Base-by-base conservation (phyloP, 1,140 invertebrate genomes). In the Conus ventricosus region DNA sequence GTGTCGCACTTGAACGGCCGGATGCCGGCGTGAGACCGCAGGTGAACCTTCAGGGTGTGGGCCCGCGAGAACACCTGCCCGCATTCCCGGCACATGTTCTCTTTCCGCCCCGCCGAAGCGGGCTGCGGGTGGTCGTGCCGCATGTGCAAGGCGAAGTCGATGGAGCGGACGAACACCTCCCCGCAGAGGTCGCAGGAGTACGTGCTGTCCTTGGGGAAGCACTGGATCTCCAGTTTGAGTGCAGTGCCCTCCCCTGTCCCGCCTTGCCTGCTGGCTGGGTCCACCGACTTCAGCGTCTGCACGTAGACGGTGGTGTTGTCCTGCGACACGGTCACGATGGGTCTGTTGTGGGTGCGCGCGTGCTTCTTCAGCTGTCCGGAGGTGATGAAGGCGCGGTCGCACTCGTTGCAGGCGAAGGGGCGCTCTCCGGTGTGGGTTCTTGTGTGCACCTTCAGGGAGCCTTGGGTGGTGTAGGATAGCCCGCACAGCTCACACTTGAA, bases 31-130 rank as follows among this genome's bases (percentile, higher is more conserved):
- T 99, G 98, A 80, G 98, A 98, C 87, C 97, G 96, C 88, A 97
- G 97, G 94, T 98, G 98, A 94, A 98, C 97, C 92, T 98, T 97
- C 88, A 98, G 95, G 83, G 98, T 98, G 8, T 97, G 97, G 94
- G 98, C 98, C 94, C 98, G 97, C 67, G 97, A 95, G 94, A 98
- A 98, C 94, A 97, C 97, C 94, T 98, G 98, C 78, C 97, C 97
- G 94, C 98, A 98, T 93, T 98, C 97, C 53, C 96, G 96, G 94
- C 98, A 98, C 93, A 97, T 97, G 82, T 84, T 84, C n/a, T 84
- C 82, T 23, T 55, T 81, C 5, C 6, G 20, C 7, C 6, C 96
- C 98, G 98, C 17, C 23, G 2, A 96, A 98, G 98, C 4, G 97
- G 97, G 93, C 98, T 98, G 54, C 5, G 82, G 57, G 55, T 84